Base-by-base conservation (phyloP, 2,888 invertebrate species). In the Psylliodes chrysocephalus region DNA sequence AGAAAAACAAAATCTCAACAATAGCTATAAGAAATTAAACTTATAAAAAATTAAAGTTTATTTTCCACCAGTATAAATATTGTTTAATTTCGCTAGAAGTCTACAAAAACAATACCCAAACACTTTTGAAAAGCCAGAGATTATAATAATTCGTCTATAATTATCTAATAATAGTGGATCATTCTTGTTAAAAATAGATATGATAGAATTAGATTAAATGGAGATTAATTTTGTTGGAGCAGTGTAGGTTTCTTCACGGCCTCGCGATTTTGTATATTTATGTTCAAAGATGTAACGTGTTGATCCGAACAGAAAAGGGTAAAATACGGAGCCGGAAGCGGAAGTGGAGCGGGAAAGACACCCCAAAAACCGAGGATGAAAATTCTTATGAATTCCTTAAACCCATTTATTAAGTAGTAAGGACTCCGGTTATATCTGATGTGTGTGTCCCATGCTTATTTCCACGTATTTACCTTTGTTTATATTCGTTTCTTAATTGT, bases 291-390 rank as follows among this genome's bases (percentile, higher is more conserved):
- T 69, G 69, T 73, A 76, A 78, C 78, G 77, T 77, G 78, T 78
- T 78, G 77, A 77, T 77, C 72, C 76, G 66, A 65, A 70, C 71
- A 71, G 73, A 76, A 75, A n/a, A 74, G 78, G 78, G 76, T 77
- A 67, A 78, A 78, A 76, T 78, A 78, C 77, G n/a, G 73, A 72
- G n/a, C 77, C 74, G 78, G 78, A 78, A 78, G 55, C 75, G 78
- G 77, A 78, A 73, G 75, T 75, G 64, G 69, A 69, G 67, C 63
- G 72, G 75, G 67, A 68, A 69, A 69, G 71, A 64, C 68, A 68
- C 67, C 69, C 64, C 68, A 62, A 66, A 68, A 69, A 64, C 64
- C 67, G 63, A 68, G 66, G 53, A 64, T 40, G 66, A 66, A 67
- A 66, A 68, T 64, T 68, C 66, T 70, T 70, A 64, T 66, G 64